These are phyloP conservation scores for Poeciliopsis prolifica DNA, from an alignment of 2,113 vertebrate species.

Conservation along the genomic window DNA sequence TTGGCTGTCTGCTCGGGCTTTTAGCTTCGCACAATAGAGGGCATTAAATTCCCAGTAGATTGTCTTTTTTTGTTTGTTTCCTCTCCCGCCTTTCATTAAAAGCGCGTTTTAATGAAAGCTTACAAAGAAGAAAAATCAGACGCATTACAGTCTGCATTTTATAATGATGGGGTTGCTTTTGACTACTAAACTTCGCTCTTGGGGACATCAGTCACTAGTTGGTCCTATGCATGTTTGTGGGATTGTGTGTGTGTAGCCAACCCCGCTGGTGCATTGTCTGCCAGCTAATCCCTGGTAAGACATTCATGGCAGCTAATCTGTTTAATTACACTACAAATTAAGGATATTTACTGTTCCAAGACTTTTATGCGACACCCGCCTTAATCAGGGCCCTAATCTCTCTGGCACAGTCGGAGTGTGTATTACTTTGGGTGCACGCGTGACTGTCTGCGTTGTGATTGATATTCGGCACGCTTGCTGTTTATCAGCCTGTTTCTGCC, in stretches of 20 bases:
- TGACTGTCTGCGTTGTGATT: slow-evolving; percentile 38
- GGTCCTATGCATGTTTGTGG: slow-evolving; percentile 10
- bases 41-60: slow-evolving; percentile 60
- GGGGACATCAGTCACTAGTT: slow-evolving; percentile 16
- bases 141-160: not conserved
- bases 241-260: slow-evolving; percentile 36
- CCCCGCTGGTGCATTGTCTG: slow-evolving; percentile 44
- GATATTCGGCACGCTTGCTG: slow-evolving; percentile 61
- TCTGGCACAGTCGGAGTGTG: slow-evolving; percentile 48
- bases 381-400: slow-evolving; percentile 71
- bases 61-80: not conserved
- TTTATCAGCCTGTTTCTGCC: slow-evolving; percentile 43
- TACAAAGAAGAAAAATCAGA: not conserved
- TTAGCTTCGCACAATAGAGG: slow-evolving; percentile 49
- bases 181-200: slow-evolving; percentile 6
- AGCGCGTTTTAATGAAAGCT: slow-evolving; percentile 42
- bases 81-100: slow-evolving; percentile 18
- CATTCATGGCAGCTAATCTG: slow-evolving; percentile 75
- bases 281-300: slow-evolving; percentile 70
- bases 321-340: slow-evolving; percentile 77
- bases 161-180: not conserved
- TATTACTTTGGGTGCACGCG: slow-evolving; percentile 13
- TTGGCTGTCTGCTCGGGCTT: slow-evolving; percentile 38
- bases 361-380: slow-evolving; percentile 58
- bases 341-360: slow-evolving; percentile 73